A percentile compares a stretch with the other conserved stretches of the same genome.
phyloP scores from a whole-genome alignment of 2,113 vertebrate genomes.

The Labeo rohita region DNA sequence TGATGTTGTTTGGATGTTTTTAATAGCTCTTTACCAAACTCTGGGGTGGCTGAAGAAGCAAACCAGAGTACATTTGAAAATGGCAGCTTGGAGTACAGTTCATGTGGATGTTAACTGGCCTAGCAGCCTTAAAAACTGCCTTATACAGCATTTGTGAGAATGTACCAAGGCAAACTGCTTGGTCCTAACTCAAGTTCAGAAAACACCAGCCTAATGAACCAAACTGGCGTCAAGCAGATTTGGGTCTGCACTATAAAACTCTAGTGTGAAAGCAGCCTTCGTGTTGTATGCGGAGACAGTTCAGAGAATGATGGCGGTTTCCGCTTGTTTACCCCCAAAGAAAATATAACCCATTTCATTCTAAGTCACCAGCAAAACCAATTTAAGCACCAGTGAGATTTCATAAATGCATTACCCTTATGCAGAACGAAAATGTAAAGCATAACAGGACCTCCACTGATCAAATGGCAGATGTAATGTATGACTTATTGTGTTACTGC shows the following conservation, averaged over 20 bases:
- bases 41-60: neutral
- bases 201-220: slow-evolving; percentile 17
- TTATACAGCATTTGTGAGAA: neutral
- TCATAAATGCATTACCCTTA: slow-evolving; percentile 3
- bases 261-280: neutral
- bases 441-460: slow-evolving; percentile 25
- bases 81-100: neutral
- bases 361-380: slow-evolving; percentile 79
- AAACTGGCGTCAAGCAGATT: neutral
- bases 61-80: slow-evolving; percentile 10
- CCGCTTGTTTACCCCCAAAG: slow-evolving; percentile 74
- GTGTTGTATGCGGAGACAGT: slow-evolving; percentile 7
- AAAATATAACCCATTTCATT: slow-evolving; percentile 68
- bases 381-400: slow-evolving; percentile 58
- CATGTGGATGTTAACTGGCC: neutral
- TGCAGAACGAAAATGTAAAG: slow-evolving; percentile 11
- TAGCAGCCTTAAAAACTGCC: neutral
- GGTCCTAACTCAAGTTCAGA: neutral
- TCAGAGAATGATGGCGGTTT: slow-evolving; percentile 42
- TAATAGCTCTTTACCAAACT: neutral
- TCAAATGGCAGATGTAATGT: slow-evolving; percentile 46
- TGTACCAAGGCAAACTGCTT: neutral
- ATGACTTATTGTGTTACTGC: slow-evolving; percentile 59
- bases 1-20: neutral
- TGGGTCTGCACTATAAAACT: neutral